A percentile compares a stretch with the other conserved stretches of the same genome.
Evolutionary conservation across 2,797 vertebrate genomes (phyloP).

Genomic region (Mastacembelus armatus): DNA sequence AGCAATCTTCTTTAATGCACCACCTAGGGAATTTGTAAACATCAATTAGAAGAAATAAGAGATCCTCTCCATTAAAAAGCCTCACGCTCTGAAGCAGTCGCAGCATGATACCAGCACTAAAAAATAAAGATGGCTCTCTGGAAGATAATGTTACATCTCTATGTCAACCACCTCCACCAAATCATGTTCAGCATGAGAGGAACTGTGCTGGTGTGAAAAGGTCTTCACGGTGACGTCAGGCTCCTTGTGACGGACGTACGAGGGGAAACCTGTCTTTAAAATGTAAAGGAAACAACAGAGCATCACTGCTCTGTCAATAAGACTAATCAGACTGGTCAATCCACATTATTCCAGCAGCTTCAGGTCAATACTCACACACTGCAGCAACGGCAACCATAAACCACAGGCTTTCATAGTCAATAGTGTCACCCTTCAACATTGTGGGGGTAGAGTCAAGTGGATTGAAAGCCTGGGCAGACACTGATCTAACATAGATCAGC

Average conservation of each 20-base stretch:
- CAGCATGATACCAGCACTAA: slow-evolving; percentile 19
- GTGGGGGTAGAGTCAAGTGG: background rate
- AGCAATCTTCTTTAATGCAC: slow-evolving; percentile 68
- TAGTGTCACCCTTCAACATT: slow-evolving; percentile 9
- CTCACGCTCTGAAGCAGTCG: slow-evolving; percentile 14
- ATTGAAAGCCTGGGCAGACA: slow-evolving; percentile 16
- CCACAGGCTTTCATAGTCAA: slow-evolving; percentile 38
- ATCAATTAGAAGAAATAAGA: slow-evolving; percentile 72
- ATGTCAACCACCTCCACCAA: slow-evolving; percentile 23
- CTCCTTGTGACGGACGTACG: background rate
- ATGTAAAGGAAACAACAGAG: slow-evolving; percentile 32
- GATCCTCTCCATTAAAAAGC: slow-evolving; percentile 49
- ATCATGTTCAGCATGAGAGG: slow-evolving; percentile 7
- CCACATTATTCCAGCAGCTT: slow-evolving; percentile 59
- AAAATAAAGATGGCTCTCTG: background rate
- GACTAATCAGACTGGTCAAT: slow-evolving; percentile 54
- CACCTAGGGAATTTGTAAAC: slow-evolving; percentile 68
- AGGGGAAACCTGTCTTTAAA: background rate
- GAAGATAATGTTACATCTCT: slow-evolving; percentile 18
- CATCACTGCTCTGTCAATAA: slow-evolving; percentile 51
- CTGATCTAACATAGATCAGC: background rate
- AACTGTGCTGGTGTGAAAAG: slow-evolving; percentile 19
- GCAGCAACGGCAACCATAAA: slow-evolving; percentile 58
- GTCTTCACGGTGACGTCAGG: background rate
- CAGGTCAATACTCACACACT: slow-evolving; percentile 57